phyloP scores from a whole-genome alignment of 2,797 vertebrate species.

The Staurois parvus region DNA sequence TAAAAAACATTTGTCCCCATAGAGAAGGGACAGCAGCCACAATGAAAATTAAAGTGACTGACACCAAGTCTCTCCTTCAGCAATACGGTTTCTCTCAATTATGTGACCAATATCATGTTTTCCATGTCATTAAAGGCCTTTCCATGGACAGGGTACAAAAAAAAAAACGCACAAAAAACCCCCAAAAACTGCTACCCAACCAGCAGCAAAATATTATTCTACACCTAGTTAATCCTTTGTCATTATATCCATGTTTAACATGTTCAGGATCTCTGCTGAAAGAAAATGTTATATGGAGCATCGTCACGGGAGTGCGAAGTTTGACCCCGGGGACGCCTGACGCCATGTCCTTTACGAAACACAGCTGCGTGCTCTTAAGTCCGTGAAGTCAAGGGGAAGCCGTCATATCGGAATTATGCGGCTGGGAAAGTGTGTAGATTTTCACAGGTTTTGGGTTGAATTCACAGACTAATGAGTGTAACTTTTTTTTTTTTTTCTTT shows the following conservation, averaged over 20 bases:
- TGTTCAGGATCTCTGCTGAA: constrained; percentile 22
- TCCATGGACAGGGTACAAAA: too few species aligned
- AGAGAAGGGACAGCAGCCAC: too few species aligned
- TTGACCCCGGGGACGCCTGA: constrained; percentile 8
- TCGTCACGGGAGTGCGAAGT: neutral
- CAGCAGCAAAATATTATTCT: neutral
- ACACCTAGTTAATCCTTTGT: constrained; percentile 2
- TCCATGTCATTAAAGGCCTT: too few species aligned
- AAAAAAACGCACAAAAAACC: too few species aligned
- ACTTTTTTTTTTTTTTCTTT: neutral
- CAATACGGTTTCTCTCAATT: too few species aligned
- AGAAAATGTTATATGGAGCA: constrained; percentile 22
- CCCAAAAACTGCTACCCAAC: neutral
- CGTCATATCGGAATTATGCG: constrained; percentile 11
- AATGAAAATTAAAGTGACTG: too few species aligned
- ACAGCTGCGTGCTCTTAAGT: constrained; percentile 24
- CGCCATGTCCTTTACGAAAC: neutral
- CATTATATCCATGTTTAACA: constrained; percentile 11
- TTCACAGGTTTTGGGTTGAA: constrained; percentile 2
- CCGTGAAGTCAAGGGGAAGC: neutral
- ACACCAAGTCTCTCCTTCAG: too few species aligned
- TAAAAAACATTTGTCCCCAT: too few species aligned
- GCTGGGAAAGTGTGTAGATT: neutral
- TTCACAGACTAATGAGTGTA: neutral
- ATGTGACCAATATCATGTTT: too few species aligned